Evolutionary conservation across 2,113 vertebrate species (phyloP).

Genomic region (Chionis minor): DNA sequence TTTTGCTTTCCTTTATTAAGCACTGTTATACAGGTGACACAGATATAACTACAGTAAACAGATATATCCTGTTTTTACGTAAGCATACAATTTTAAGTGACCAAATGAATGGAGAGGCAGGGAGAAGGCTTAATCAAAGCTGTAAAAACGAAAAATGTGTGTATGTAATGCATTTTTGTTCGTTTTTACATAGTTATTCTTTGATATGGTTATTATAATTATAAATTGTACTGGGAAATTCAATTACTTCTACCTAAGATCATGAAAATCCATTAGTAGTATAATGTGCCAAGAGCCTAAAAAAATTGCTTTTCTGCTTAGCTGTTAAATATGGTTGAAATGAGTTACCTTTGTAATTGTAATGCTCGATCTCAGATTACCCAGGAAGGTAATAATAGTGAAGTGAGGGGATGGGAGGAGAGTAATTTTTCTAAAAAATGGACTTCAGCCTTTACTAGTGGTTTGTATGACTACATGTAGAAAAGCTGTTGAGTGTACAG

Average conservation of each 20-base stretch:
- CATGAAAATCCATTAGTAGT: not conserved
- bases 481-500: not conserved
- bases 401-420: not conserved
- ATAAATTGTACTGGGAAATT: not conserved
- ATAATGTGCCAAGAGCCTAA: not conserved
- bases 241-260: not conserved
- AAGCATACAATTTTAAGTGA: not conserved
- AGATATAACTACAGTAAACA: not conserved
- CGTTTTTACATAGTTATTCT: constrained; percentile 14
- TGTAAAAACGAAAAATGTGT: not conserved
- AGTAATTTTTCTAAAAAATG: not conserved
- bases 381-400: not conserved
- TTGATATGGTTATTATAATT: constrained; percentile 31
- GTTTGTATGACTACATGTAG: not conserved
- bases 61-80: not conserved
- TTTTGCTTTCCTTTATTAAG: not conserved
- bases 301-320: not conserved
- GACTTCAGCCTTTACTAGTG: not conserved
- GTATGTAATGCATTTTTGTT: not conserved
- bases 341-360: not conserved
- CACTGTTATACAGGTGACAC: not conserved
- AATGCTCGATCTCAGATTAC: not conserved
- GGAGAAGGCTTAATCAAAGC: not conserved
- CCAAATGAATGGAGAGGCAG: constrained; percentile 24
- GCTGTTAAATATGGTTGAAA: not conserved